Evolutionary conservation across 2,797 vertebrate species (phyloP).

Genomic region (Hippopotamyrus pictus): DNA sequence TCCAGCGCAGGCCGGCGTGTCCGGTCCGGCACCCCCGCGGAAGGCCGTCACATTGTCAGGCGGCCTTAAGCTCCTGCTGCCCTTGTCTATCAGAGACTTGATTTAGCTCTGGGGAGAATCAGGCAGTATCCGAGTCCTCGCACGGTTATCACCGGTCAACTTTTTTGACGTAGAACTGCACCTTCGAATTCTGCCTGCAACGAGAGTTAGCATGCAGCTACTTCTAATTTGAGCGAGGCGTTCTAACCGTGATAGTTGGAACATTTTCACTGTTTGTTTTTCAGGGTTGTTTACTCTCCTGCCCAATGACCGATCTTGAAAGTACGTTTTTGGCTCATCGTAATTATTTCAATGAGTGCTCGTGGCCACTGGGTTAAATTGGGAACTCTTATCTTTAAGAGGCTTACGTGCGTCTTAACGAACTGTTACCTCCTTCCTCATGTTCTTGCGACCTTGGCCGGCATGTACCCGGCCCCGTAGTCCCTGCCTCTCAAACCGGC

Average conservation of each 20-base stretch:
- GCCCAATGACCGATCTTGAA: not conserved
- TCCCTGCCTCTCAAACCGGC: not conserved
- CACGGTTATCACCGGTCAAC: not conserved
- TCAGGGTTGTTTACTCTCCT: not conserved
- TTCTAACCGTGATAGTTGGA: not conserved
- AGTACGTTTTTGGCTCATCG: not conserved
- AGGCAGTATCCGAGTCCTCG: not conserved
- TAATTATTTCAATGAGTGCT: conserved; percentile 14
- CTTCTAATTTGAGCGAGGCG: not conserved
- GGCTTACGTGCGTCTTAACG: conserved; percentile 42
- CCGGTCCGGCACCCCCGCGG: not conserved
- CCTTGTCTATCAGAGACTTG: not conserved
- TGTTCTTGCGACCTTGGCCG: not conserved
- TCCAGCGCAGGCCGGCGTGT: not conserved
- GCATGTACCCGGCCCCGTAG: not conserved
- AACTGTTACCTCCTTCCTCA: conserved; percentile 29
- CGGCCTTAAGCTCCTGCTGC: not conserved
- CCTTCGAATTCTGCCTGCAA: not conserved
- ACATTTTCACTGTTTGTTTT: not conserved
- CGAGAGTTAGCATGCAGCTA: not conserved
- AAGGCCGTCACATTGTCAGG: not conserved
- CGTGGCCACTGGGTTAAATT: conserved; percentile 45
- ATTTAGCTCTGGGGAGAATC: not conserved
- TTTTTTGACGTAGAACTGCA: not conserved
- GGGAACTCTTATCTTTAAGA: conserved; percentile 53